These are phyloP conservation scores for Cantharis flavilabris DNA, from an alignment of 2,888 invertebrate genomes.

Conservation along the genomic window DNA sequence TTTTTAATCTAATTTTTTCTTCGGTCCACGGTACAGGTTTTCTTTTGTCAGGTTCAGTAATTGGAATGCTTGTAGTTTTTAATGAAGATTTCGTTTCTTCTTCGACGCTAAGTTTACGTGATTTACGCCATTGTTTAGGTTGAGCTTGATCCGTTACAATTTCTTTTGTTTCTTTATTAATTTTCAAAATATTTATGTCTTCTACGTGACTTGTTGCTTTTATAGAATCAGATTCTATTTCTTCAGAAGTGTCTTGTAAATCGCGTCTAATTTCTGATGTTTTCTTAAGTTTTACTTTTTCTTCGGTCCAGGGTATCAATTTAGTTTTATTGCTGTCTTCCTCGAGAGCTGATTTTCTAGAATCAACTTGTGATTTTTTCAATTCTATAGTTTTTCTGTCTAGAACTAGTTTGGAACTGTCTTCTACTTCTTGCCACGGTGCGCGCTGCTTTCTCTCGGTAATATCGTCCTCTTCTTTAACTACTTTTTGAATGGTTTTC, in stretches of 20 bases:
- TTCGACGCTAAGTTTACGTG: not conserved
- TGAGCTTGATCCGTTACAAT: slow-evolving; percentile 7
- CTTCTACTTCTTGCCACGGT: not conserved
- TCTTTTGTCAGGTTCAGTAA: not conserved
- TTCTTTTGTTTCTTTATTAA: slow-evolving; percentile 1
- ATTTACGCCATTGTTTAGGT: not conserved
- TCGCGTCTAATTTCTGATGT: slow-evolving; percentile 28
- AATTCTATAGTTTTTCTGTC: not conserved
- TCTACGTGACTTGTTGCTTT: not conserved
- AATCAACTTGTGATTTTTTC: not conserved
- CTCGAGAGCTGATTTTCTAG: not conserved
- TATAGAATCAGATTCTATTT: not conserved
- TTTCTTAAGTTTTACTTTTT: slow-evolving; percentile 59
- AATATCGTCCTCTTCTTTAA: not conserved
- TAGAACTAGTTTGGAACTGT: not conserved
- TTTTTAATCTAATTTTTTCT: slow-evolving; percentile 61
- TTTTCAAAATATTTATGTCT: slow-evolving; percentile 38
- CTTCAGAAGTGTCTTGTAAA: not conserved
- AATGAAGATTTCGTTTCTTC: not conserved
- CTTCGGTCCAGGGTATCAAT: slow-evolving; percentile 62
- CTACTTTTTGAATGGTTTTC: not conserved
- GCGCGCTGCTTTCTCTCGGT: not conserved
- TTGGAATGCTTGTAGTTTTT: slow-evolving; percentile 11
- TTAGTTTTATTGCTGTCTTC: not conserved
- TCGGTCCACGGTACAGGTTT: slow-evolving; percentile 60